phyloP scores from a whole-genome alignment of 2,113 vertebrate genomes.

The Oreochromis spilurus region DNA sequence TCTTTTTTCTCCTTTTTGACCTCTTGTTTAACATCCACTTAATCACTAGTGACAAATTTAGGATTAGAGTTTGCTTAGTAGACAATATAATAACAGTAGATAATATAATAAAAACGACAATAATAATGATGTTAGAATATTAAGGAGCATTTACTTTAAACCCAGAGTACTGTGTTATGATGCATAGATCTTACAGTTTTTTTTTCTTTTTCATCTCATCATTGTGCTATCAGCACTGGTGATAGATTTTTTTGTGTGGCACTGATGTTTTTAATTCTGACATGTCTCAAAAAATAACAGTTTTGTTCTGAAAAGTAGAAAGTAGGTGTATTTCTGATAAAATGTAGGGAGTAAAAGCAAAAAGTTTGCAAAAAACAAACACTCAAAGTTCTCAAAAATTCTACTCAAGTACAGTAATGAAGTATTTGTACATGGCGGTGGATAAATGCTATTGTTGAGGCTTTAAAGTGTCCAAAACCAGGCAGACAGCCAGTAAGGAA shows the following conservation, averaged over 20 bases:
- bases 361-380: background rate
- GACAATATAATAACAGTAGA: background rate
- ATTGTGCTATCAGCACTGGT: background rate
- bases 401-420: background rate
- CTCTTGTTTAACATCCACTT: background rate
- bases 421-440: background rate
- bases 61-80: background rate
- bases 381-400: background rate
- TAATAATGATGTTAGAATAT: background rate
- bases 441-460: background rate
- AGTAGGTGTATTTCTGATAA: background rate
- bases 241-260: background rate
- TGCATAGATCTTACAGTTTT: rapidly evolving
- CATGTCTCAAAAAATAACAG: background rate
- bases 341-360: background rate
- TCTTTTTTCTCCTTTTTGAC: background rate
- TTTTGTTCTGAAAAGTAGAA: background rate
- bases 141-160: background rate
- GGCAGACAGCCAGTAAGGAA: background rate
- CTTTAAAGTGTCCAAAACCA: background rate
- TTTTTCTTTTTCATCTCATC: background rate
- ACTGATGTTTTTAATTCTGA: background rate
- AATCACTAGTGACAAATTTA: background rate
- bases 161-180: background rate
- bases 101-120: background rate